Base-by-base conservation (phyloP, 2,888 invertebrate genomes). In the Leucoma salicis region DNA sequence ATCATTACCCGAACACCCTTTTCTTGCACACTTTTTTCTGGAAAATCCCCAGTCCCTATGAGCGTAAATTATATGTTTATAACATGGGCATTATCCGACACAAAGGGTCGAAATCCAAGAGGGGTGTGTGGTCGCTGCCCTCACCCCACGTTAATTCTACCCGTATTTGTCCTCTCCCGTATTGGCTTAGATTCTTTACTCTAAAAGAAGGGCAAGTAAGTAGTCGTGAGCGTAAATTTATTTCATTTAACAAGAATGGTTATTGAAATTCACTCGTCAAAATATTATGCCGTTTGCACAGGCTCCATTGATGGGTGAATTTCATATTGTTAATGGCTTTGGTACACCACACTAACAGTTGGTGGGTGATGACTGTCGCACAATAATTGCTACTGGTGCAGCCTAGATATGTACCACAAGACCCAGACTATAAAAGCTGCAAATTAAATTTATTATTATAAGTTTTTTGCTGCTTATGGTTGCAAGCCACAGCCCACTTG, bases 131-230 rank as follows among this genome's bases (percentile, higher is more conserved):
- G 31, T 42, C 37, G 36, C 36, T 45, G 36, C 38, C 52, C 51
- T 49, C 53, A 46, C 57, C 49, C 46, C 31, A 41, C 53, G 53
- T 53, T 62, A 61, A 60, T 64, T 58, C 53, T 54, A 49, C 80
- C 81, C 80, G 73, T 82, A 80, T 84, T 82, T 82, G 74, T 76
- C 71, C 65, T 67, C 70, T 70, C 69, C 67, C 70, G 70, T 76
- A 78, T 79, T 76, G 70, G 71, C 63, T 73, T 69, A 74, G 66
- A 74, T 66, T 72, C 74, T 75, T 69, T 66, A 49, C 64, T 60
- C 50, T 39, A 29, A 42, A 52, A 37, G 45, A 53, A 41, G 36
- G 56, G 47, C 35, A 53, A 35, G 15, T 33, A 16, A 52, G 44
- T 54, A 41, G 48, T 50, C 39, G 37, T 43, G 36, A 45, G 45